Conservation (phyloP, 2,888 invertebrate genomes). For the Acheta domesticus region DNA sequence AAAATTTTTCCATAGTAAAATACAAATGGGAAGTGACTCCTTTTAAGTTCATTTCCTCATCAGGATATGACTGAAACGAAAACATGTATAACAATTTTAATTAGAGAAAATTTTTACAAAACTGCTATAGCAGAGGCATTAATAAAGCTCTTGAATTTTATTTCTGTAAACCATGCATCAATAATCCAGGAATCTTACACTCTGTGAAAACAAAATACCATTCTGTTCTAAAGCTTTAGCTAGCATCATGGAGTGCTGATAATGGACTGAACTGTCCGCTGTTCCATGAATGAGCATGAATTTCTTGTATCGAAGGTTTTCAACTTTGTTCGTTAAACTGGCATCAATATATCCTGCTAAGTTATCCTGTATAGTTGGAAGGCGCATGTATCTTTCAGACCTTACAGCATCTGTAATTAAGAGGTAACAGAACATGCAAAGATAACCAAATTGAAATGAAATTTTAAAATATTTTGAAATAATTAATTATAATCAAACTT, state of each 20-base stretch:
- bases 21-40: conserved; percentile 84
- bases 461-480: not conserved
- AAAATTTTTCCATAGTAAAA: conserved; percentile 76
- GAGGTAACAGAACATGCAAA: not conserved
- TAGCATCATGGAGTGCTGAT: conserved; percentile 91
- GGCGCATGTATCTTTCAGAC: conserved; percentile 94
- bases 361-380: conserved; percentile 70
- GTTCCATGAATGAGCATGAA: conserved; percentile 93
- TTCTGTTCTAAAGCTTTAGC: conserved; percentile 78
- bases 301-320: conserved; percentile 67
- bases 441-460: not conserved
- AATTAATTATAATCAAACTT: too few species aligned
- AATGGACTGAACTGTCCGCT: conserved; percentile 94
- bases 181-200: conserved; percentile 59
- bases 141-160: not conserved
- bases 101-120: not conserved
- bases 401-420: conserved; percentile 87
- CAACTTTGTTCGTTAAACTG: conserved; percentile 67
- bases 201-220: conserved; percentile 86
- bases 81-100: not conserved
- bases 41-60: conserved; percentile 83
- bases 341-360: conserved; percentile 67
- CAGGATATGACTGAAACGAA: conserved; percentile 78
- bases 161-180: not conserved
- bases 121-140: not conserved